These are phyloP conservation scores for Brevipalpus yothersi DNA, from an alignment of 1,140 invertebrate genomes.

Conservation along the genomic window DNA sequence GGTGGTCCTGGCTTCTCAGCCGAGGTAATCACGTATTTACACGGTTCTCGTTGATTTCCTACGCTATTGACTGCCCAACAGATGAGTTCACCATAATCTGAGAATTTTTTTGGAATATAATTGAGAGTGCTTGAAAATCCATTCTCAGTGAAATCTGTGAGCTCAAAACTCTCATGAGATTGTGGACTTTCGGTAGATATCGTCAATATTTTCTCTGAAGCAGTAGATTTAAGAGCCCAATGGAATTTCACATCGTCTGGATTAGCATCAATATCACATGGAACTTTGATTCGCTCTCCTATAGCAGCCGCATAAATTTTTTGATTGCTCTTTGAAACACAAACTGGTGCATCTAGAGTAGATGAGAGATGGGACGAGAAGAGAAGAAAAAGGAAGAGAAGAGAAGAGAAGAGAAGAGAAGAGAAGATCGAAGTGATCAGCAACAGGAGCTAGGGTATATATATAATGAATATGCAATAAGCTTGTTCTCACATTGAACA, in stretches of 20 bases:
- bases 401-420: neutral
- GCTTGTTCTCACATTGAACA: conserved; percentile 29
- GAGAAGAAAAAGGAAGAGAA: neutral
- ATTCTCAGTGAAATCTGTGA: conserved; percentile 1
- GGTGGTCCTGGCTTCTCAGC: conserved; percentile 22
- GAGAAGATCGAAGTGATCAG: too few species aligned
- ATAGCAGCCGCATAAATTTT: neutral
- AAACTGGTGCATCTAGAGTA: neutral
- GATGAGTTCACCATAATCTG: conserved; percentile 44
- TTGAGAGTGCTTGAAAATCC: conserved; percentile 1
- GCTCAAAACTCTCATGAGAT: neutral
- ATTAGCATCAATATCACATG: conserved; percentile 2
- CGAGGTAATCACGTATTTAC: conserved; percentile 48
- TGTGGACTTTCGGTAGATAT: neutral
- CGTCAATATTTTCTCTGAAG: neutral
- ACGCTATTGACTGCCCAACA: conserved; percentile 64
- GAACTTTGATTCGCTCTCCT: neutral
- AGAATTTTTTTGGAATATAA: conserved; percentile 2
- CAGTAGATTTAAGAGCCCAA: neutral
- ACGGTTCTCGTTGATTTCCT: conserved; percentile 48
- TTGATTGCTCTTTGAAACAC: neutral
- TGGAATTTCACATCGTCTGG: neutral
- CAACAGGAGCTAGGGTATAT: neutral
- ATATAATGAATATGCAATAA: neutral
- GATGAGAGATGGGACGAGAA: too few species aligned